A percentile compares a stretch with the other conserved stretches of the same genome.
phyloP scores from a whole-genome alignment of 2,797 vertebrate genomes.

The Podargus strigoides region DNA sequence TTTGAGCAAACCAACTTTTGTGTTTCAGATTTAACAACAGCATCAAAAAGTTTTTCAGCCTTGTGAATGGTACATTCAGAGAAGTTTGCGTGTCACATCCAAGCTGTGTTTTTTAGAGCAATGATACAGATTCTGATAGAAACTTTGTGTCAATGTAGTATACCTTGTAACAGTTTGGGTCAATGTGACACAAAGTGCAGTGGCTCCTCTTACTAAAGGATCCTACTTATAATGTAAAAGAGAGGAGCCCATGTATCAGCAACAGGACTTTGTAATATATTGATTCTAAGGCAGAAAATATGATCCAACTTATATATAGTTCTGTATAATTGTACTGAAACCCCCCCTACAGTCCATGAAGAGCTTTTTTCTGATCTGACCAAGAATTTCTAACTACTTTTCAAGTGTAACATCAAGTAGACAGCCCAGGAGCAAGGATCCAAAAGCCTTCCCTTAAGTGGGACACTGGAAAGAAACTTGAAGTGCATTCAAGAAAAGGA shows the following conservation, averaged over 20 bases:
- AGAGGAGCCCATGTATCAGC: not conserved
- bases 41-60: not conserved
- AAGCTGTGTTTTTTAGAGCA: not conserved
- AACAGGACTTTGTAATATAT: not conserved
- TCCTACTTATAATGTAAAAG: fast-evolving
- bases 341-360: not conserved
- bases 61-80: not conserved
- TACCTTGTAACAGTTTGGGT: not conserved
- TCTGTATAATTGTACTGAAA: not conserved
- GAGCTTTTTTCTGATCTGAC: not conserved
- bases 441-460: not conserved
- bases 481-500: not conserved
- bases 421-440: not conserved
- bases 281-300: not conserved
- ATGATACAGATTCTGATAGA: not conserved
- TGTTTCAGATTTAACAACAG: not conserved
- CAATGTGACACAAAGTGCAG: not conserved
- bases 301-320: not conserved
- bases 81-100: not conserved
- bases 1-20: not conserved
- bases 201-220: not conserved
- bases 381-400: not conserved
- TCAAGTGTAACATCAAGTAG: not conserved
- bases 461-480: not conserved
- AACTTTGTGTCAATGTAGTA: not conserved